These are phyloP conservation scores for Rhinogobio ventralis DNA, from an alignment of 2,797 vertebrate species.

Conservation along the genomic window DNA sequence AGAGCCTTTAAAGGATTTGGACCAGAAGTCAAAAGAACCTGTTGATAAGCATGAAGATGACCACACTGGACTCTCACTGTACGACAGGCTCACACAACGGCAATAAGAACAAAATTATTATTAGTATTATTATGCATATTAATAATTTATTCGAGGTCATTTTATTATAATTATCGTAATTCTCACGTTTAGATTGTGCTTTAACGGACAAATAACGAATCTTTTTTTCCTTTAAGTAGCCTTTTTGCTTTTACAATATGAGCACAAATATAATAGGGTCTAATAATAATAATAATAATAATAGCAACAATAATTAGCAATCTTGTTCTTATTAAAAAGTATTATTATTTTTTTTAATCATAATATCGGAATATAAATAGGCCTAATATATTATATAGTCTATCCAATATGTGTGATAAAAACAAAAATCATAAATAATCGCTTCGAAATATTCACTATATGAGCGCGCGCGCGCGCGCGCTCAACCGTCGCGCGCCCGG, in stretches of 20 bases:
- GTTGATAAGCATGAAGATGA: constrained; percentile 77
- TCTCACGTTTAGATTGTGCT: not conserved
- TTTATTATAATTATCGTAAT: not conserved
- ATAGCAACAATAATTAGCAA: not conserved
- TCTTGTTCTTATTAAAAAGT: constrained; percentile 9
- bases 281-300: not conserved
- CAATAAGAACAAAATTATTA: not conserved
- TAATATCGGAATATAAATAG: not conserved
- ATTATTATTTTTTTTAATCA: too few relatives aligned
- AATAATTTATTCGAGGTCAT: not conserved
- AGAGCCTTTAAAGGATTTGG: constrained; percentile 73
- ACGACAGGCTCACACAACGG: not conserved
- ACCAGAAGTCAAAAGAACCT: constrained; percentile 78
- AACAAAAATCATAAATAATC: not conserved
- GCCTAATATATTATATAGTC: not conserved
- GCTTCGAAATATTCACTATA: not conserved
- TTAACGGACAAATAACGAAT: not conserved
- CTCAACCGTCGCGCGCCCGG: not conserved
- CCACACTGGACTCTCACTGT: constrained; percentile 30
- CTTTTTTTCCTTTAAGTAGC: constrained; percentile 2
- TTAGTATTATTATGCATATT: not conserved
- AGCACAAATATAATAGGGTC: not conserved
- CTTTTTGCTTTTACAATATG: not conserved
- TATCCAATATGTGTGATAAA: not conserved
- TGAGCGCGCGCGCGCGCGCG: not conserved